Evolutionary conservation across 2,888 invertebrate genomes (phyloP), one percentile per base, ranked within the genome.

Genomic region (Trichopria drosophilae): DNA sequence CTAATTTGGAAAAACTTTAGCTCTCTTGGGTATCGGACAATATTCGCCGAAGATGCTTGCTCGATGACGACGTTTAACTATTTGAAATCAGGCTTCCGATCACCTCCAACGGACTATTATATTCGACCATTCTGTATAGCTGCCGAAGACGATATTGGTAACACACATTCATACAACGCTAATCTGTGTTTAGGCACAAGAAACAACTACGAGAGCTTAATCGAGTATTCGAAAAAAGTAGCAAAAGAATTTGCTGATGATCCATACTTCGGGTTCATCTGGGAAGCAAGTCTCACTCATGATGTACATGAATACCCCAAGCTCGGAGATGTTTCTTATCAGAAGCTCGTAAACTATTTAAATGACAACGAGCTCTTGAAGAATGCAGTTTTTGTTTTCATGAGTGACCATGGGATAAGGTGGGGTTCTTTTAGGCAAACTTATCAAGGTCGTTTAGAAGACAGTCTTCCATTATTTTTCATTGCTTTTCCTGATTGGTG

Each of bases 91-190:
- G 94, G 94, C 0, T 95, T 95, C 64, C 76, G 77, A 4, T 55
- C n/a, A n/a, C 82, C 84, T 43, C 93, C 95, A 0, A 90, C 93
- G 0, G 92, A 95, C 70, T 92, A 90, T 69, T 93, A 91, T 68
- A 80, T 88, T 51, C 82, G 88, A 28, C 87, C 90, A 0, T 86
- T 88, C 64, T 82, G 87, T 65, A 72, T 84, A 26, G 85, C 83
- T 59, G 82, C 85, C 42, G 90, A 90, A 73, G 72, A 75, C 1
- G 76, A 81, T 26, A 82, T 87, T 3, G 89, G 88, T 1, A 83
- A 83, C 60, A 81, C 81, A 15, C 80, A 79, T 62, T 78, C 81
- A 59, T 75, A 82, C 48, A 89, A 88, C 69, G 82, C 85, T 0
- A 78, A 81, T 36, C 76, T 87, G 34, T 92, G 92, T 67, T 79